Percentiles rank a stretch among this genome's conserved stretches.
Evolutionary conservation across 37 sponge, comb jelly and placozoan genomes (phyloP).

Genomic region (Hexactinellida sp.): DNA sequence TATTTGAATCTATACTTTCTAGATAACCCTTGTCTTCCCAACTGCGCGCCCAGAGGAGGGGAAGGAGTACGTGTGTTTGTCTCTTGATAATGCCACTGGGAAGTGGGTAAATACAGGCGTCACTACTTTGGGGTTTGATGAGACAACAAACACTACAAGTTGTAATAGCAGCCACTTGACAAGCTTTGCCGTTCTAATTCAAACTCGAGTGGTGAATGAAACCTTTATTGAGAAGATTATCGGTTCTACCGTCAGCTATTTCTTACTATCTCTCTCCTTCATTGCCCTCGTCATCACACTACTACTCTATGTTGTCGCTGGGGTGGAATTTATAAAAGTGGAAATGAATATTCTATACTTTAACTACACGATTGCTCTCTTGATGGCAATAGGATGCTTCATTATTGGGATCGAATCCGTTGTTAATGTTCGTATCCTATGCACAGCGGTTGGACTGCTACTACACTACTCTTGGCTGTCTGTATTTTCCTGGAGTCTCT

Average conservation of each 20-base stretch:
- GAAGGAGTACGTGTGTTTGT: neutral
- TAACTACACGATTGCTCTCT: neutral
- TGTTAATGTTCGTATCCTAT: neutral
- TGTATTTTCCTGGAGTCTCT: slow-evolving; percentile 13
- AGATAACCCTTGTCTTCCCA: neutral
- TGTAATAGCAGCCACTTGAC: neutral
- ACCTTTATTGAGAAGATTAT: neutral
- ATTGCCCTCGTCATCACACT: neutral
- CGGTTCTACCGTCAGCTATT: neutral
- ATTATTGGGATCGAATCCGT: neutral
- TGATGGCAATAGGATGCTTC: neutral
- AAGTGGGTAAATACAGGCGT: neutral
- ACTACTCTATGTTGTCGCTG: neutral
- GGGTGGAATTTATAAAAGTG: neutral
- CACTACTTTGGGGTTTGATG: neutral
- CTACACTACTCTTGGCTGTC: neutral
- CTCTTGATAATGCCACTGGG: neutral
- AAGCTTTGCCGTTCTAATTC: neutral
- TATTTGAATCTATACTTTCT: neutral
- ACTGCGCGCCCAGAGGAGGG: neutral
- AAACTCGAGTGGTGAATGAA: neutral
- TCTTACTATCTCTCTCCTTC: neutral
- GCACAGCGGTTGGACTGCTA: neutral
- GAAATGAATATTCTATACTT: slow-evolving; percentile 1
- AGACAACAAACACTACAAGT: neutral